phyloP scores from a whole-genome alignment of 2,888 invertebrate species.

The Caenorhabditis sp. region DNA sequence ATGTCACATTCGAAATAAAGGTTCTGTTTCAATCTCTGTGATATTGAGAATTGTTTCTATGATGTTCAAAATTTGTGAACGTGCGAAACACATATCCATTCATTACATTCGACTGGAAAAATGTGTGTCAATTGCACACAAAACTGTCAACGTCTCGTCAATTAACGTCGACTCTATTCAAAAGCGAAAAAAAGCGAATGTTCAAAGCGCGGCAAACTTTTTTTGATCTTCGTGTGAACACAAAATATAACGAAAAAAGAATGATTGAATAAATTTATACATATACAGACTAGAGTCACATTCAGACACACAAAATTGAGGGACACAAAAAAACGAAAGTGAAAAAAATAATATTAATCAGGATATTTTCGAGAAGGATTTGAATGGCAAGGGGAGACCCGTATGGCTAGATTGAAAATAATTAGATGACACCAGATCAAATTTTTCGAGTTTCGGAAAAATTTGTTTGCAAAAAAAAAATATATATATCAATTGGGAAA shows the following conservation, averaged over 20 bases:
- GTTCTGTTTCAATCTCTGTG: too few relatives aligned
- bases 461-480: too few relatives aligned
- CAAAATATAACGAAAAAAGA: neutral
- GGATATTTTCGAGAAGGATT: neutral
- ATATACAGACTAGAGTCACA: conserved; percentile 1
- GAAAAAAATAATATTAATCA: neutral
- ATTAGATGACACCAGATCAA: too few relatives aligned
- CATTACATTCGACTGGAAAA: too few relatives aligned
- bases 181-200: neutral
- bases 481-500: neutral
- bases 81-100: too few relatives aligned
- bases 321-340: neutral
- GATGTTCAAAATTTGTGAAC: too few relatives aligned
- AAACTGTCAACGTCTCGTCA: neutral
- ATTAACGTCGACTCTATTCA: neutral
- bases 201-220: neutral
- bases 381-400: neutral
- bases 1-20: too few relatives aligned
- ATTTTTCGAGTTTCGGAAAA: too few relatives aligned
- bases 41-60: too few relatives aligned
- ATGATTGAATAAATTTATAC: neutral
- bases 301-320: neutral
- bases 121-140: neutral
- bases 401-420: neutral
- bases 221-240: neutral